Evolutionary conservation across 1,140 invertebrate species (phyloP).

Genomic region (Hirudo medicinalis): DNA sequence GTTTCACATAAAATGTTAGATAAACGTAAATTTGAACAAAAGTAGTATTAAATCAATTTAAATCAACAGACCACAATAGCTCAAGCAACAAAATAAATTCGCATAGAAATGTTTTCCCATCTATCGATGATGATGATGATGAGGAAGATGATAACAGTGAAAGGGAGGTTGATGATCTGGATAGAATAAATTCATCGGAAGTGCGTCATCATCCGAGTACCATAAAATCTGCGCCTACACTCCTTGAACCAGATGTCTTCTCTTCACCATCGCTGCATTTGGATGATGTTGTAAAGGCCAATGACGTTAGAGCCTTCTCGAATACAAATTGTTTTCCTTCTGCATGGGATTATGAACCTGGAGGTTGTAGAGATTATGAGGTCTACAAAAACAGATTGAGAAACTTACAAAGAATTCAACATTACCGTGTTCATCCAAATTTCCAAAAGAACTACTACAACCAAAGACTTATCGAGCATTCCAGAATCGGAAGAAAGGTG

Average conservation of each 20-base stretch:
- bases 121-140: conserved; percentile 9
- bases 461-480: not conserved
- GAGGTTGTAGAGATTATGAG: not conserved
- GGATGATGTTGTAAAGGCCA: not conserved
- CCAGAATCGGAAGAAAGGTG: not conserved
- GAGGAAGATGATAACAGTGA: not conserved
- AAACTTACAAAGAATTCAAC: not conserved
- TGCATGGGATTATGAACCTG: conserved; percentile 3
- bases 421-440: not conserved
- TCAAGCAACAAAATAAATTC: not conserved
- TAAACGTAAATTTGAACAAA: not conserved
- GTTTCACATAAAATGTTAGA: not conserved
- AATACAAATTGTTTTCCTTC: not conserved
- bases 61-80: not conserved
- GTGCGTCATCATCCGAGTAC: not conserved
- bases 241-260: not conserved
- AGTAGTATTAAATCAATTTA: not conserved
- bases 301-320: not conserved
- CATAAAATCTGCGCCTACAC: not conserved
- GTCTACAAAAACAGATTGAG: not conserved
- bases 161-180: not conserved
- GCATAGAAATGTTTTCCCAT: not conserved
- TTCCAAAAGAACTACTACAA: not conserved
- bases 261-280: not conserved
- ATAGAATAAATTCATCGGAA: not conserved